A percentile compares a stretch with the other conserved stretches of the same genome.
phyloP scores from a whole-genome alignment of 2,113 vertebrate genomes.

The Leptosomus discolor region DNA sequence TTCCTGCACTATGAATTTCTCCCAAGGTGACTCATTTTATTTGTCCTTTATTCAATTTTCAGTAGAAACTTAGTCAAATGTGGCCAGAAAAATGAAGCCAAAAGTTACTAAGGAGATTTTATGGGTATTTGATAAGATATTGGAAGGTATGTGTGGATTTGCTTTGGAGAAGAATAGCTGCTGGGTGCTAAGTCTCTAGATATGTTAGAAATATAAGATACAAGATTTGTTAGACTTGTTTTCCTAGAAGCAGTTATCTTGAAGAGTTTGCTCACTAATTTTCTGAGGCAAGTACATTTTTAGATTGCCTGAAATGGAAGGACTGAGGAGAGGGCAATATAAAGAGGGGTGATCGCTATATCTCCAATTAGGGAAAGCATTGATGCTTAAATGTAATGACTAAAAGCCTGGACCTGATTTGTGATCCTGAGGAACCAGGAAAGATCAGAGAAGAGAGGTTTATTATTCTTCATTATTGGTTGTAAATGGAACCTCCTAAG shows the following conservation, averaged over 20 bases:
- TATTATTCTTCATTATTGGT: neutral
- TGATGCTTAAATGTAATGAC: neutral
- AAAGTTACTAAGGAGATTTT: constrained; percentile 2
- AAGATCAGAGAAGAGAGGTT: neutral
- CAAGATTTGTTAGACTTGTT: neutral
- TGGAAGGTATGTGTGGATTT: neutral
- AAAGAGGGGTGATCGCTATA: neutral
- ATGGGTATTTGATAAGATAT: neutral
- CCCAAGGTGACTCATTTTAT: neutral
- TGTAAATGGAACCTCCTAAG: neutral
- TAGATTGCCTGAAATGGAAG: constrained; percentile 40
- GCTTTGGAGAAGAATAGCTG: neutral
- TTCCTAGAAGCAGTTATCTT: neutral
- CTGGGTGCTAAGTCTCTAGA: neutral
- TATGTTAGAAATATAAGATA: neutral
- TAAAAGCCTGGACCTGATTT: neutral
- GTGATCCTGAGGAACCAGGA: neutral
- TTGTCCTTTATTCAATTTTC: neutral
- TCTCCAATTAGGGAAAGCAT: neutral
- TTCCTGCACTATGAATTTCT: neutral
- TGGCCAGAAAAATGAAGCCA: neutral
- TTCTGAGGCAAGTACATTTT: neutral
- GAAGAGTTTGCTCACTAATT: neutral
- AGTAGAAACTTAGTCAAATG: neutral
- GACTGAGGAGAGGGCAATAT: neutral